These are phyloP conservation scores for Toxostoma redivivum DNA, from an alignment of 2,113 vertebrate species.

Conservation along the genomic window DNA sequence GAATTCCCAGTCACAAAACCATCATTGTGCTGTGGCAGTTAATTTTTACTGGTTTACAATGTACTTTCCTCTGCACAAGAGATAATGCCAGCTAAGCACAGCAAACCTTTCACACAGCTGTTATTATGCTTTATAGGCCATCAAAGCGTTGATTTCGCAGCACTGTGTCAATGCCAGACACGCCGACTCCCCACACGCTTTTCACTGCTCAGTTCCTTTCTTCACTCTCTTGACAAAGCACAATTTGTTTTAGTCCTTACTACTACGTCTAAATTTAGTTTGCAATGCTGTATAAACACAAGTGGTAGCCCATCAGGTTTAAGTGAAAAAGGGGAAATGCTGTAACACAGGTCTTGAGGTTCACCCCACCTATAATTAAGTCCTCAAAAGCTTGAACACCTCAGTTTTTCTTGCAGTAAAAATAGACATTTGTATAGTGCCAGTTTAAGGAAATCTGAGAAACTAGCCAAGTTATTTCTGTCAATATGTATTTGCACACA, in stretches of 20 bases:
- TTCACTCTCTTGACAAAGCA: slow-evolving; percentile 15
- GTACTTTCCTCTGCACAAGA: slow-evolving; percentile 28
- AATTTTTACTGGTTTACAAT: slow-evolving; percentile 73
- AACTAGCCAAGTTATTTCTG: neutral
- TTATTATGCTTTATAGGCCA: slow-evolving; percentile 29
- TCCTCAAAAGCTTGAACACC: neutral
- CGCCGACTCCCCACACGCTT: neutral
- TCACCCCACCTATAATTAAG: neutral
- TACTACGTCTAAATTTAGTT: neutral
- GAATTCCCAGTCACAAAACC: slow-evolving; percentile 54
- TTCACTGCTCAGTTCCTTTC: neutral
- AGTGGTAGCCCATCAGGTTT: neutral
- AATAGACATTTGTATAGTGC: neutral
- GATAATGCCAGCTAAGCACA: slow-evolving; percentile 53
- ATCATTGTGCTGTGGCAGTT: slow-evolving; percentile 74
- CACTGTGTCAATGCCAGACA: slow-evolving; percentile 18
- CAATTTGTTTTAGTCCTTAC: neutral
- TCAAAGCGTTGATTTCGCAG: slow-evolving; percentile 46
- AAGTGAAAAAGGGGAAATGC: neutral
- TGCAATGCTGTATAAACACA: neutral
- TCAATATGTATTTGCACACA: neutral
- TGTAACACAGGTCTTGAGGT: neutral
- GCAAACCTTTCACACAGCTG: slow-evolving; percentile 52
- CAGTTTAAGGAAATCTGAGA: neutral
- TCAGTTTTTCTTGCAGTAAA: neutral